phyloP scores from a whole-genome alignment of 2,888 invertebrate genomes.

The Tiphia femorata region DNA sequence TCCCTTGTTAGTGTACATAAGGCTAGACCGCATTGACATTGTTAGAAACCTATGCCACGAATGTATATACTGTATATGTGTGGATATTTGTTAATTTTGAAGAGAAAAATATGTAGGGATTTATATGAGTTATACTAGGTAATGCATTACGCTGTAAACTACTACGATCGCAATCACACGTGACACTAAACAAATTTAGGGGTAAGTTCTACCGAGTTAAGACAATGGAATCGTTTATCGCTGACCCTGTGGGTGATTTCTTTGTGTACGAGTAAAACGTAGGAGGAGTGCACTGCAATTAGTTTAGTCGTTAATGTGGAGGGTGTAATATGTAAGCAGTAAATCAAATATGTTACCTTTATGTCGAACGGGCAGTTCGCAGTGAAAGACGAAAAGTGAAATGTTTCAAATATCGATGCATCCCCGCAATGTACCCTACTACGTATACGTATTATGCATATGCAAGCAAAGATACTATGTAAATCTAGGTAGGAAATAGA shows the following conservation, averaged over 20 bases:
- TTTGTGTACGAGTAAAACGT: too few relatives aligned
- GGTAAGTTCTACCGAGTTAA: slow-evolving; percentile 14
- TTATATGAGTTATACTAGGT: slow-evolving; percentile 2
- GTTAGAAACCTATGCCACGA: slow-evolving; percentile 21
- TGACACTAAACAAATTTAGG: background rate
- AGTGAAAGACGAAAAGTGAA: slow-evolving; percentile 53
- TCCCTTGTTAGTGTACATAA: slow-evolving; percentile 4
- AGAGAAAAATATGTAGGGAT: slow-evolving; percentile 14
- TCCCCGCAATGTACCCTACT: background rate
- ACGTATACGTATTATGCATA: slow-evolving; percentile 16
- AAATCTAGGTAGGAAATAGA: slow-evolving; percentile 2
- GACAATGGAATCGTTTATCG: slow-evolving; percentile 5
- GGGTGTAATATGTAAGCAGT: background rate
- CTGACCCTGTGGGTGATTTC: too few relatives aligned
- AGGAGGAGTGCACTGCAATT: too few relatives aligned
- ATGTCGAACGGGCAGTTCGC: slow-evolving; percentile 32
- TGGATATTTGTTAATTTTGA: slow-evolving; percentile 51
- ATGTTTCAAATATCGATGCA: slow-evolving; percentile 30
- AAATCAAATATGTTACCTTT: background rate
- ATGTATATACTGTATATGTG: slow-evolving; percentile 64
- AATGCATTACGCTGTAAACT: slow-evolving; percentile 6
- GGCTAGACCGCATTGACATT: slow-evolving; percentile 17
- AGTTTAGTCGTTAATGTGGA: too few relatives aligned
- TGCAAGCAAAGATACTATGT: background rate
- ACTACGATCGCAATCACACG: background rate